Evolutionary conservation across 2,888 invertebrate genomes (phyloP).

Genomic region (Philereme vetulata): DNA sequence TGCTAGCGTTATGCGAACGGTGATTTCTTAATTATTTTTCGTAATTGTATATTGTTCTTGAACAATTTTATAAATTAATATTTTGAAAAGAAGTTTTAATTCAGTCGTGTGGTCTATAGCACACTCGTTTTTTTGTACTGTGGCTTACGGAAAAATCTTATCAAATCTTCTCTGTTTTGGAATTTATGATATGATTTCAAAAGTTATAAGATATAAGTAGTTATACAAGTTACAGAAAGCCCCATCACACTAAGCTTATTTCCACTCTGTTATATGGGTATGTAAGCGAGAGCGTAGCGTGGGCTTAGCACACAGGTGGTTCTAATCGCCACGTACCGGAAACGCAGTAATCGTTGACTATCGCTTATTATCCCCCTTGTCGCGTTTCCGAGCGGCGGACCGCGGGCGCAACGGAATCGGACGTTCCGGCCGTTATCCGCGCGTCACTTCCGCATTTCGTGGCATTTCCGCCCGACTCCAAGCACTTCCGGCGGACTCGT

Average conservation of each 20-base stretch:
- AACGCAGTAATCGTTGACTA: conserved; percentile 17
- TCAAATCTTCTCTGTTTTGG: too few species aligned
- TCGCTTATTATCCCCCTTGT: conserved; percentile 51
- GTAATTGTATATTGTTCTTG: too few species aligned
- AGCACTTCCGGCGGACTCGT: conserved; percentile 51
- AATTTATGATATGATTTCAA: too few species aligned
- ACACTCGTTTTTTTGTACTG: too few species aligned
- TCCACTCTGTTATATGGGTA: background rate
- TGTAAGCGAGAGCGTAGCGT: background rate
- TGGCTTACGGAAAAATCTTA: too few species aligned
- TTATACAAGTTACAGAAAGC: too few species aligned
- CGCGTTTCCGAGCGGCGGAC: conserved; percentile 53
- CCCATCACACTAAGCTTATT: background rate
- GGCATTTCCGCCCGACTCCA: conserved; percentile 55
- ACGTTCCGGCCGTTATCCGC: conserved; percentile 74
- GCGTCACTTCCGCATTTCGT: conserved; percentile 63
- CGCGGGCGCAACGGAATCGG: conserved; percentile 55
- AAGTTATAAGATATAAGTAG: too few species aligned
- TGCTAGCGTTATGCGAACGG: too few species aligned
- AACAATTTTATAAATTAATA: too few species aligned
- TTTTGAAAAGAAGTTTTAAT: too few species aligned
- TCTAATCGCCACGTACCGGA: conserved; percentile 8
- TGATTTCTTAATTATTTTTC: too few species aligned
- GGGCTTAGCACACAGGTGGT: conserved; percentile 5
- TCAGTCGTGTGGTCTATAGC: too few species aligned